These are phyloP conservation scores for Urosaurus nigricauda DNA, from an alignment of 2,797 vertebrate species.

Conservation along the genomic window DNA sequence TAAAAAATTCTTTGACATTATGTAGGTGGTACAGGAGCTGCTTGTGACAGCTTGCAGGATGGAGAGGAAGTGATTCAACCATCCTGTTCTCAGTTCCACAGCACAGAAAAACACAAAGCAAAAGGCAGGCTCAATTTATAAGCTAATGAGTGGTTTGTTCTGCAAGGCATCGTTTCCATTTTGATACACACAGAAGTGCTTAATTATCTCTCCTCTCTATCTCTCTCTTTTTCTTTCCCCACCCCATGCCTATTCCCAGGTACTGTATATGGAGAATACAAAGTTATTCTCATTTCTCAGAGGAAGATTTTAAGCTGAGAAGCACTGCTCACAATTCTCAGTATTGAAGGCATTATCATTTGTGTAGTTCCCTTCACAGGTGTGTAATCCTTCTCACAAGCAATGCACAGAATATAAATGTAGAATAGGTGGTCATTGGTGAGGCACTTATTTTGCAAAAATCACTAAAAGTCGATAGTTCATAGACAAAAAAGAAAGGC, in stretches of 20 bases:
- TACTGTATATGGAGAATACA: not conserved
- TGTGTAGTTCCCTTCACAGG: too few relatives aligned
- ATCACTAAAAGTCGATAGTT: not conserved
- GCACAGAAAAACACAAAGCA: not conserved
- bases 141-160: not conserved
- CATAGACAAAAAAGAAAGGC: not conserved
- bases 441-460: not conserved
- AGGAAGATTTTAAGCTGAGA: not conserved
- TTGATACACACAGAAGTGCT: not conserved
- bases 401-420: not conserved
- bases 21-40: constrained; percentile 31
- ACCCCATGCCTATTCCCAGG: not conserved
- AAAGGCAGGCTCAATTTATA: not conserved
- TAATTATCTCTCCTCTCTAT: not conserved
- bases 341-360: not conserved
- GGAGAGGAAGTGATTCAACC: constrained; percentile 20
- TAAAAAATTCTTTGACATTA: constrained; percentile 31
- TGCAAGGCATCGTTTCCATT: not conserved
- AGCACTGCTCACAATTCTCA: not conserved
- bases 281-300: not conserved
- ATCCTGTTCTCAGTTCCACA: constrained; percentile 8
- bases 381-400: not conserved
- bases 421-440: not conserved
- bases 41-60: constrained; percentile 24
- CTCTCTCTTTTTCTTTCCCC: not conserved